These are phyloP conservation scores for Scaptomyza caliginosa DNA, from an alignment of 2,888 invertebrate genomes.

Conservation along the genomic window DNA sequence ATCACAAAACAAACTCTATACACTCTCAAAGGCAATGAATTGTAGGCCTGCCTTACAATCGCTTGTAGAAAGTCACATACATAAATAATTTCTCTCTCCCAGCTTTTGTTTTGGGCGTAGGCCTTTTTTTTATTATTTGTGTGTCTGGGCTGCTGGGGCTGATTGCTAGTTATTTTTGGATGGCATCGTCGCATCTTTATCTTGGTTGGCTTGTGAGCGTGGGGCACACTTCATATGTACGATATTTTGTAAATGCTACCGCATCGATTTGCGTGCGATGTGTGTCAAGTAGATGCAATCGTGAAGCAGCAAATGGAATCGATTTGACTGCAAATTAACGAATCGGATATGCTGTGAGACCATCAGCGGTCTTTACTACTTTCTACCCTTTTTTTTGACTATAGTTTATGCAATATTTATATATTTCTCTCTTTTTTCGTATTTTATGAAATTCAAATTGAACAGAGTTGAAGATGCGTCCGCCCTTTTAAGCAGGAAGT, in stretches of 20 bases:
- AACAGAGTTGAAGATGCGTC: constrained; percentile 51
- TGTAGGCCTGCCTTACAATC: constrained; percentile 28
- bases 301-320: constrained; percentile 59
- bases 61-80: constrained; percentile 71
- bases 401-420: constrained; percentile 54
- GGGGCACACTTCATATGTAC: constrained; percentile 10
- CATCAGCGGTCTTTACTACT: constrained; percentile 53
- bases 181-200: constrained; percentile 60
- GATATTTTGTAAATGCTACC: constrained; percentile 71
- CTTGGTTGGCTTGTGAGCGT: constrained; percentile 30
- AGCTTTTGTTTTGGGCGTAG: constrained; percentile 50
- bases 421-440: constrained; percentile 18
- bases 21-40: not conserved
- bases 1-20: not conserved
- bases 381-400: constrained; percentile 46
- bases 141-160: constrained; percentile 11
- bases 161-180: constrained; percentile 63
- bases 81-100: constrained; percentile 59
- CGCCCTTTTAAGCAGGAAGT: constrained; percentile 62
- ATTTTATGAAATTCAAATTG: constrained; percentile 72
- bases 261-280: constrained; percentile 78
- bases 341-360: constrained; percentile 62
- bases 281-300: constrained; percentile 81
- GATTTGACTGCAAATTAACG: constrained; percentile 74
- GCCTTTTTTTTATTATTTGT: constrained; percentile 28